Percentiles rank a stretch among this genome's conserved stretches.
These are phyloP conservation scores for Orchesellides sinensis DNA, from an alignment of 2,888 invertebrate species.

Conservation along the genomic window DNA sequence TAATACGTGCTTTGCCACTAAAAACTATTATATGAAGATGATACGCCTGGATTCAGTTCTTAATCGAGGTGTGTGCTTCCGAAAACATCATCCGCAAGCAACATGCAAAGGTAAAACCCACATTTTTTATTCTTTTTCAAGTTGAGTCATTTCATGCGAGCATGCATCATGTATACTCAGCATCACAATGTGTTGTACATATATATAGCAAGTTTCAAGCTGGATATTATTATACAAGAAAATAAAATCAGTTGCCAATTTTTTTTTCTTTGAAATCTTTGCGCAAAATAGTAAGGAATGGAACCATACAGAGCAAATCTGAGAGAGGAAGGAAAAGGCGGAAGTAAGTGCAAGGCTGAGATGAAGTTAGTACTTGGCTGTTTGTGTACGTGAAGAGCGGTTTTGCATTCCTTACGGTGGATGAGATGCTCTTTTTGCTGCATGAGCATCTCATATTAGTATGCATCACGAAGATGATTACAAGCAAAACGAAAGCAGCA, in stretches of 20 bases:
- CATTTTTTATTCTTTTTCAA: no score
- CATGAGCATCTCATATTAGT: conserved; percentile 9
- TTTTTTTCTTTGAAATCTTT: not conserved
- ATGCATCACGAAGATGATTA: conserved; percentile 51
- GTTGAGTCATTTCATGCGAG: not conserved
- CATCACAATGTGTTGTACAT: not conserved
- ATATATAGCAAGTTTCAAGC: not conserved
- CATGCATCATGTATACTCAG: not conserved
- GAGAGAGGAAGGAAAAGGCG: conserved; percentile 51
- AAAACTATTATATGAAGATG: conserved; percentile 35
- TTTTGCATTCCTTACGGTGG: conserved; percentile 22
- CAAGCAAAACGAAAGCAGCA: conserved; percentile 22
- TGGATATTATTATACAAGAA: not conserved
- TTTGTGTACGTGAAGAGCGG: conserved; percentile 17
- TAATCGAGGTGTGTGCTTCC: conserved; percentile 43
- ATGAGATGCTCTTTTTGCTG: not conserved
- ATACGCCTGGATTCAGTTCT: conserved; percentile 63
- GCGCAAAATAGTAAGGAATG: not conserved
- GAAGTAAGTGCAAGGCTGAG: no score
- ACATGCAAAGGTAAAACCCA: not conserved
- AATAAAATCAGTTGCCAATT: conserved; percentile 19
- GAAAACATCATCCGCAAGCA: conserved; percentile 22
- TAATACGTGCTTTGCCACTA: conserved; percentile 4
- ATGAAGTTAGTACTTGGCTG: conserved; percentile 39
- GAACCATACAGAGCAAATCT: not conserved